Base-by-base conservation (phyloP, 2,888 invertebrate species). In the Spatulosminthurus flaviceps region DNA sequence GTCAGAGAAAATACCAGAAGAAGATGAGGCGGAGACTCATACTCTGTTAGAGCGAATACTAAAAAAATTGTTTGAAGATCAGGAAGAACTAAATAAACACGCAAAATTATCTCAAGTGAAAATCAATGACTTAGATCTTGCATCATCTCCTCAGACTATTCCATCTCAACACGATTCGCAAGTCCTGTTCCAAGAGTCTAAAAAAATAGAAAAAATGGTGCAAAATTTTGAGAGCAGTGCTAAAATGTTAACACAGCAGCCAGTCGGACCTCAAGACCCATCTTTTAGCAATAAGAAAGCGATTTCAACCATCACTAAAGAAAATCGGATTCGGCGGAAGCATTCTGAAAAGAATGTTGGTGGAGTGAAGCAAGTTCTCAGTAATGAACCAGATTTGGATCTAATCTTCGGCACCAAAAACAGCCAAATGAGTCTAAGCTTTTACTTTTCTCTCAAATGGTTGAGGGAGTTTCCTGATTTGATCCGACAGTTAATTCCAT, bases 381-480 rank as follows among this genome's bases (percentile, higher is more conserved):
- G 28, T 11, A 70, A 66, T 16, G 80, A 75, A 42, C 83, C 84
- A 19, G 83, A 85, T 76, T 81, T 85, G 26, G 84, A 83, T 66
- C 64, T 84, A 26, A 83, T 84, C 60, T 85, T 84, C 81, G 83
- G 84, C 7, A 81, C 84, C 41, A 61, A 72, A 42, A 67, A 60
- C 7, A 81, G 80, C 41, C 81, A 78, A 76, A 77, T 81, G 24
- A 83, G 81, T 69, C 80, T 85, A 42, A 82, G 82, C 0, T 85
- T 84, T 61, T 85, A 84, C 64, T 85, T 85, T 77, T 83, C 83
- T 0, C 70, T 85, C 5, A 85, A 84, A 64, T 83, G 85, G 84
- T 51, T 85, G 5, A 70, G 81, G 43, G 75, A 81, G 21, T 85
- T 85, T 61, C 85, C 85, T 13, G 84, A 84, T 34, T 77, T 85